Base-by-base conservation (phyloP, 2,888 invertebrate species). In the Amblyjoppa proteus region DNA sequence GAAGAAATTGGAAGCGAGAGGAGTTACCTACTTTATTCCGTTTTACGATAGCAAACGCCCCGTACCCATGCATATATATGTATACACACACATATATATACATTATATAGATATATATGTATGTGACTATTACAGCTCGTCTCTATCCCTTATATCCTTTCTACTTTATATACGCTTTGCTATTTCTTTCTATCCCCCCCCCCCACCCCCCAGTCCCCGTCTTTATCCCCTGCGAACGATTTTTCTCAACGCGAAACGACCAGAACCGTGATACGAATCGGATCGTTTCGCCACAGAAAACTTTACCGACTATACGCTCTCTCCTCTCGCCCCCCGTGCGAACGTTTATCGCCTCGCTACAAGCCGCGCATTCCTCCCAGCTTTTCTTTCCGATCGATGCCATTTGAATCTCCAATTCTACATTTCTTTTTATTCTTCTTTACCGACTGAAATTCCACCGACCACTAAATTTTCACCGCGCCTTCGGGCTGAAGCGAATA, bases 11-110 rank as follows among this genome's bases (percentile, higher is more conserved):
- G 81, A 84, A 84, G 64, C 41, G 83, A 56, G 69, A 78, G 51
- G 75, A 79, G 80, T 82, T 84, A 71, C 64, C 84, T 78, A 86
- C 77, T 84, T 86, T 82, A 84, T 84, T 86, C 74, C 68, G 73
- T 74, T 86, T 86, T 82, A 84, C 86, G 86, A 82, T 86, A 71
- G 64, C 49, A 61, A 81, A 84, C 71, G 56, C 45, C 66, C 34
- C 49, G 75, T 51, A 64, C 31, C 71, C 45, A 25, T 41, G 69
- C 78, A 68, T 53, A 61, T 38, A 66, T 45, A 16, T 38, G 31
- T 51, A 31, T 64, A 53, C 66, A 66, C 68, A 28, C 41, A 51
- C 41, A 51, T n/a, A 51, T n/a, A 53, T 38, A 20, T 66, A 66
- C 45, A 49, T 49, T 49, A 49, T 61, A 25, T 9, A 49, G 3